A percentile compares a stretch with the other conserved stretches of the same genome.
These are phyloP conservation scores for Noctilio leporinus DNA, from an alignment of 2,113 vertebrate genomes.

Conservation along the genomic window DNA sequence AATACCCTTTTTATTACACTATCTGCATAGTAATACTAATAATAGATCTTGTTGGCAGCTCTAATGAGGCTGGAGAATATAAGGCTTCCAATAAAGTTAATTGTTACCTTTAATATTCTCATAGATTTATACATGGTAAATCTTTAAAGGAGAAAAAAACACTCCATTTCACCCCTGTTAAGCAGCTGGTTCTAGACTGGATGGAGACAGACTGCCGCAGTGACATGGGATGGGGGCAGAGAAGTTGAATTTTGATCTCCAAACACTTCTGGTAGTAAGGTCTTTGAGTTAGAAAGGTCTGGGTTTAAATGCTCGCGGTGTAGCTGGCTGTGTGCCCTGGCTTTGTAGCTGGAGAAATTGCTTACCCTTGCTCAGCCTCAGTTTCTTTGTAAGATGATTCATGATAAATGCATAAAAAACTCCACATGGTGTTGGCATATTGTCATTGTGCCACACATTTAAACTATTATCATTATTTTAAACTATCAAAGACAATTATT, in stretches of 20 bases:
- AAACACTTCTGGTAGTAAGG: not conserved
- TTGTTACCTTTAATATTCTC: slow-evolving; percentile 86
- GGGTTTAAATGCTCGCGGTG: not conserved
- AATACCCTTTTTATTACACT: slow-evolving; percentile 87
- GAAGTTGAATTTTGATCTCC: not conserved
- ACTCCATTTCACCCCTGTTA: slow-evolving; percentile 69
- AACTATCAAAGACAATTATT: not conserved
- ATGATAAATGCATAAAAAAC: not conserved
- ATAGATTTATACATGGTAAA: slow-evolving; percentile 84
- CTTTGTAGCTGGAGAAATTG: not conserved
- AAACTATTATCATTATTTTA: not conserved
- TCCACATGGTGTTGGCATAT: not conserved
- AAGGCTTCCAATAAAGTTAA: slow-evolving; percentile 88
- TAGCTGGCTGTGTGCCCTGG: not conserved
- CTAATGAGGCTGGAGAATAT: slow-evolving; percentile 86
- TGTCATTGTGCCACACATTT: not conserved
- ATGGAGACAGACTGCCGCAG: accelerated
- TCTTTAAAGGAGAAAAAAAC: slow-evolving; percentile 79
- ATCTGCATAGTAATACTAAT: slow-evolving; percentile 86
- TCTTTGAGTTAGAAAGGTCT: not conserved
- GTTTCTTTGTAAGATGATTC: not conserved
- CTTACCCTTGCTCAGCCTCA: not conserved
- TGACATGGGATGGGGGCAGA: not conserved
- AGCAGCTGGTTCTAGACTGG: slow-evolving; percentile 29
- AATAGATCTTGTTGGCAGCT: slow-evolving; percentile 86